Evolutionary conservation across 2,888 invertebrate genomes (phyloP).

Genomic region (Papilio gigon): DNA sequence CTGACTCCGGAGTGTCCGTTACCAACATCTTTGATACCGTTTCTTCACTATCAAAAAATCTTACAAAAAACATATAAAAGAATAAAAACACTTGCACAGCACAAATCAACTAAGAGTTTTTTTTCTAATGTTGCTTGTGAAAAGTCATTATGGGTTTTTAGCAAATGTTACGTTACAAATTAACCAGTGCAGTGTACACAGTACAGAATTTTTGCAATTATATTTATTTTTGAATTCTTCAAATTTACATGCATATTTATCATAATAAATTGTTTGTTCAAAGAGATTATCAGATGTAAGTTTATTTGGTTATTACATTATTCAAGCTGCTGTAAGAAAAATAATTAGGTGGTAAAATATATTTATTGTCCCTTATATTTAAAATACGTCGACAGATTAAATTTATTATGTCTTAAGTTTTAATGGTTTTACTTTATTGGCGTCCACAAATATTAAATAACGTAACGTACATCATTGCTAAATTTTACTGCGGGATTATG

Average conservation of each 20-base stretch:
- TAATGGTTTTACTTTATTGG: constrained; percentile 27
- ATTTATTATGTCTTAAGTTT: constrained; percentile 17
- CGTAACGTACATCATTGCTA: background rate
- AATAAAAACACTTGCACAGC: constrained; percentile 9
- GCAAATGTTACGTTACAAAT: background rate
- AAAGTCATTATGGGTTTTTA: background rate
- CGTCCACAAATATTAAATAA: constrained; percentile 3
- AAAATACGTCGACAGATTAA: background rate
- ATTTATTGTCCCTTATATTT: constrained; percentile 5
- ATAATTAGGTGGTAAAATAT: background rate
- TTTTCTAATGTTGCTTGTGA: background rate
- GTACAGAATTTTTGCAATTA: too few species aligned
- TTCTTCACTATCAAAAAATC: constrained; percentile 27
- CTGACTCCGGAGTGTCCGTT: constrained; percentile 25
- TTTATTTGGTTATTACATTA: background rate
- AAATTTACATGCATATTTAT: too few species aligned
- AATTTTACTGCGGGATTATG: background rate
- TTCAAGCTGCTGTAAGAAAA: background rate
- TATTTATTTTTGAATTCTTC: too few species aligned
- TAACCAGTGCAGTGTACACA: too few species aligned
- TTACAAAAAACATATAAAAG: constrained; percentile 30
- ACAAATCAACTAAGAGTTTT: constrained; percentile 3
- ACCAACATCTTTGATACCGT: constrained; percentile 19
- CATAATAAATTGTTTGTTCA: too few species aligned
- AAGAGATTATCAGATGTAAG: background rate